Evolutionary conservation across 2,797 vertebrate species (phyloP).

Genomic region (Poeciliopsis infans): DNA sequence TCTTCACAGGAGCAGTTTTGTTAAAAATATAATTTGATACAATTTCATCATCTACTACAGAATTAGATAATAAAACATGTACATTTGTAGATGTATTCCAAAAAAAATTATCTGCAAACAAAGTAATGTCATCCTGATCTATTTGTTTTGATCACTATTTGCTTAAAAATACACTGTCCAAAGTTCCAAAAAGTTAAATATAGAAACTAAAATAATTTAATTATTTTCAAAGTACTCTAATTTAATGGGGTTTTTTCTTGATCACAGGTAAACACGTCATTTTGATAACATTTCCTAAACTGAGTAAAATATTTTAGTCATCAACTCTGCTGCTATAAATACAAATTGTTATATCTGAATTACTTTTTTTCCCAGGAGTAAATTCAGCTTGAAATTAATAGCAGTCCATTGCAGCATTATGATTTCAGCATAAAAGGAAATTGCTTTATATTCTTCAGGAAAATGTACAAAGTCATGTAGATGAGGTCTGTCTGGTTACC

Average conservation of each 20-base stretch:
- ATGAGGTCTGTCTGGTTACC: conserved; percentile 72
- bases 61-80: neutral
- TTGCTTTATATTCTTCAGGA: neutral
- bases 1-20: neutral
- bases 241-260: neutral
- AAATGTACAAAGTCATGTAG: neutral
- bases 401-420: neutral
- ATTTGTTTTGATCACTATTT: neutral
- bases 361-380: too few relatives aligned
- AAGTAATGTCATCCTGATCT: neutral
- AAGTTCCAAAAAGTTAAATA: neutral
- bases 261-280: neutral
- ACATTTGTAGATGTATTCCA: neutral
- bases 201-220: neutral
- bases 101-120: neutral
- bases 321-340: neutral
- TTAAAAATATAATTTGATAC: neutral
- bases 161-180: neutral
- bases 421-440: neutral
- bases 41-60: neutral
- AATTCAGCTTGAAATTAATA: too few relatives aligned
- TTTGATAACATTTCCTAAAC: neutral
- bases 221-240: neutral
- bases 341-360: too few relatives aligned
- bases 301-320: neutral